phyloP scores from a whole-genome alignment of 2,888 invertebrate genomes.

The Drosophila emarginata region DNA sequence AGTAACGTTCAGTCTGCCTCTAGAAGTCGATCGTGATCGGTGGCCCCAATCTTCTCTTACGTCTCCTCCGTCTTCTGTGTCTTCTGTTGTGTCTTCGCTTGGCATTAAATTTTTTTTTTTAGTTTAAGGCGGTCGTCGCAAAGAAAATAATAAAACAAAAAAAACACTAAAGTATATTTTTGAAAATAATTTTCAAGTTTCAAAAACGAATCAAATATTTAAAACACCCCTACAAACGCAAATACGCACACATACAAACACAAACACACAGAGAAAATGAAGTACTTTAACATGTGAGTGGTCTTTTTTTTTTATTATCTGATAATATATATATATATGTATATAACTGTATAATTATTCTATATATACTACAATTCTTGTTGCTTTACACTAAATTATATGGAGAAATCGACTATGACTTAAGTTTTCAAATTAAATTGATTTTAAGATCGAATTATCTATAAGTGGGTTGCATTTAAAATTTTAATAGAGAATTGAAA shows the following conservation, averaged over 20 bases:
- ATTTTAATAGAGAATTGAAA: too few relatives aligned
- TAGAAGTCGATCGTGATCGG: constrained; percentile 73
- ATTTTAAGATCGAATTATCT: neutral
- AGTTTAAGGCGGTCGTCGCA: constrained; percentile 32
- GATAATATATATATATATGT: constrained; percentile 7
- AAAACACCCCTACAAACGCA: constrained; percentile 1
- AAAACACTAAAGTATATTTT: neutral
- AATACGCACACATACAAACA: constrained; percentile 27
- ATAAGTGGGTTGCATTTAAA: too few relatives aligned
- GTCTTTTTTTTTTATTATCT: constrained; percentile 8
- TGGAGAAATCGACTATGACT: neutral
- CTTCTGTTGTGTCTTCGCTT: constrained; percentile 27
- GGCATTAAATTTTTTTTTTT: constrained; percentile 44
- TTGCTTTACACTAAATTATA: neutral
- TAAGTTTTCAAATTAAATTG: neutral
- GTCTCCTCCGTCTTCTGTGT: constrained; percentile 28
- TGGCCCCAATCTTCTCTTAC: constrained; percentile 45
- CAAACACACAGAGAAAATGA: constrained; percentile 67
- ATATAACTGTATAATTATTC: constrained; percentile 22
- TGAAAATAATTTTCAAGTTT: constrained; percentile 10
- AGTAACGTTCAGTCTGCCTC: constrained; percentile 75
- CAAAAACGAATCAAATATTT: constrained; percentile 2
- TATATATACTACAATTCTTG: constrained; percentile 6
- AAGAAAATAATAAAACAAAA: constrained; percentile 3
- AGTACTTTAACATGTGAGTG: constrained; percentile 81